A percentile compares a stretch with the other conserved stretches of the same genome.
These are phyloP conservation scores for Thunnus maccoyii DNA, from an alignment of 2,113 vertebrate species.

Conservation along the genomic window DNA sequence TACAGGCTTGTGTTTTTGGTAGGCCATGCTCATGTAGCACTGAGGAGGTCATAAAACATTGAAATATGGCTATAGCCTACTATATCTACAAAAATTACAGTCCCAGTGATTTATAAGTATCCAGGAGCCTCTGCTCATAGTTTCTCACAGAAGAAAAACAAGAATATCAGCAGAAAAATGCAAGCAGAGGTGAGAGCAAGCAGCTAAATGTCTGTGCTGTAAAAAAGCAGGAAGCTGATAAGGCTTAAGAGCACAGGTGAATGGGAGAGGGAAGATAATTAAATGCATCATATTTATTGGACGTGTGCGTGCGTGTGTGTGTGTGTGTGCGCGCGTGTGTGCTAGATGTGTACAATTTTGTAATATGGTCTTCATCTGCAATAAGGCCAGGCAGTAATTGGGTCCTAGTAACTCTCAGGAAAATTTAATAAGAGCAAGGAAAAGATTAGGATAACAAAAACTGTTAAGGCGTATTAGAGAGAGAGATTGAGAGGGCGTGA, in stretches of 20 bases:
- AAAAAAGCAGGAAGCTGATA: not conserved
- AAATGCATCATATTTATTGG: conserved; percentile 50
- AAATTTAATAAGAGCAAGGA: conserved; percentile 46
- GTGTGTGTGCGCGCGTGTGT: conserved; percentile 7
- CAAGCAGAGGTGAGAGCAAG: too few species aligned
- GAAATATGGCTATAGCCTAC: too few species aligned
- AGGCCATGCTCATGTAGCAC: too few species aligned
- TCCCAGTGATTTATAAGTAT: too few species aligned
- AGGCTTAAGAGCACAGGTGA: conserved; percentile 34
- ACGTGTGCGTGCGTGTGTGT: not conserved
- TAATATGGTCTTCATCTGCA: conserved; percentile 32
- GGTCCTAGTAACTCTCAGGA: conserved; percentile 29
- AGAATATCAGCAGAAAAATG: too few species aligned
- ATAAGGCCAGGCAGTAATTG: conserved; percentile 55
- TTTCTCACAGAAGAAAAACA: too few species aligned
- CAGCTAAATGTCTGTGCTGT: not conserved
- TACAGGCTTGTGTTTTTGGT: too few species aligned
- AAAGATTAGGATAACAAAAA: conserved; percentile 26
- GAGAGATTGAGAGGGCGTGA: not conserved
- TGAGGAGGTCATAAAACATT: too few species aligned
- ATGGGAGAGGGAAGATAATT: conserved; percentile 32
- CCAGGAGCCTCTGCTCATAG: too few species aligned
- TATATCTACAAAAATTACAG: too few species aligned
- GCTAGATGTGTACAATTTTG: not conserved
- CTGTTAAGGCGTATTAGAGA: conserved; percentile 16